These are phyloP conservation scores for Labrus mixtus DNA, from an alignment of 2,113 vertebrate genomes.

Conservation along the genomic window DNA sequence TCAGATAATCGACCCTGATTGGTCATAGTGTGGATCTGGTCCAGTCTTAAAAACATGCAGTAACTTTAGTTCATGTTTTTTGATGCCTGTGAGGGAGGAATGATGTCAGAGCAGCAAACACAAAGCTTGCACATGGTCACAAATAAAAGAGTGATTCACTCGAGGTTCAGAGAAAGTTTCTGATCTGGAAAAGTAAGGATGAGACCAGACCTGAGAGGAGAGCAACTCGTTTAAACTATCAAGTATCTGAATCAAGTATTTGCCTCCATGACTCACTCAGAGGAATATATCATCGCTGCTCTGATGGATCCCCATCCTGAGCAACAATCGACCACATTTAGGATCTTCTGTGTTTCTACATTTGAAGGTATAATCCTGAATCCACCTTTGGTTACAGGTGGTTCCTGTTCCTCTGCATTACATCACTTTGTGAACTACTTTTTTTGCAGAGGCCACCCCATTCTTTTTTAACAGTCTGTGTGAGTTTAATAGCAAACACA, in stretches of 20 bases:
- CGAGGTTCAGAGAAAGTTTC: too few species aligned
- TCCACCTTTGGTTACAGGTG: too few species aligned
- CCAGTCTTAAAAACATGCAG: background rate
- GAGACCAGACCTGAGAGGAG: background rate
- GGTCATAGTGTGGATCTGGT: background rate
- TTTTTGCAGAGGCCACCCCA: too few species aligned
- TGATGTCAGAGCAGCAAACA: background rate
- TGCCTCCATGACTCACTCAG: too few species aligned
- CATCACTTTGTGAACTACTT: too few species aligned
- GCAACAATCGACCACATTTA: background rate
- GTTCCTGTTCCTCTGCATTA: too few species aligned
- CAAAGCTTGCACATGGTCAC: background rate
- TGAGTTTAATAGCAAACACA: too few species aligned
- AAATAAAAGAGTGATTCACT: background rate
- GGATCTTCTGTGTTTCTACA: background rate
- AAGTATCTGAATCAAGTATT: too few species aligned
- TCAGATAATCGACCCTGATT: constrained; percentile 7
- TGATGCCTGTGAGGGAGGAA: rapidly evolving
- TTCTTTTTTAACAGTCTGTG: too few species aligned
- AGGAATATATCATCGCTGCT: too few species aligned
- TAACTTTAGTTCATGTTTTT: background rate
- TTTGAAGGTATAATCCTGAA: constrained; percentile 4
- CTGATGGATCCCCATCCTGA: background rate
- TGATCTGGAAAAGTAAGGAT: background rate
- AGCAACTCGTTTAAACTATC: background rate